Percentiles rank a stretch among this genome's conserved stretches.
phyloP scores from a whole-genome alignment of 2,888 invertebrate genomes.

The Ormyrus nitidulus region DNA sequence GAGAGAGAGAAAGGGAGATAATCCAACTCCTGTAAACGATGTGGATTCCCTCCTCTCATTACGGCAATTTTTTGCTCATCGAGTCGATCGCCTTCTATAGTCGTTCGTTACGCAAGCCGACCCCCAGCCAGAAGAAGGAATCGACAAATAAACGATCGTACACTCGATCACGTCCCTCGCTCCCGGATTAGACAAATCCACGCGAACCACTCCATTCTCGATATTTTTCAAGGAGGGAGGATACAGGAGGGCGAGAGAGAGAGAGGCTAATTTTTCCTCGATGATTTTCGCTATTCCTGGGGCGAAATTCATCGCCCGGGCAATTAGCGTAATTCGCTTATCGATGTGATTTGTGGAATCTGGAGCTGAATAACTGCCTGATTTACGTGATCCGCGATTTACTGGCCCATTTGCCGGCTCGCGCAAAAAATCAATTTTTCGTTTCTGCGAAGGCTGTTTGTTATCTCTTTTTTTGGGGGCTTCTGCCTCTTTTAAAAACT shows the following conservation, averaged over 20 bases:
- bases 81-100: constrained; percentile 53
- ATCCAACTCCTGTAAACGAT: constrained; percentile 48
- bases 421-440: background rate
- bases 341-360: constrained; percentile 5
- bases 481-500: too few species aligned
- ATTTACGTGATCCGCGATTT: background rate
- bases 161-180: constrained; percentile 53
- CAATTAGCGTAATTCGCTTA: constrained; percentile 26
- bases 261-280: constrained; percentile 19
- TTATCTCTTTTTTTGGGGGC: too few species aligned
- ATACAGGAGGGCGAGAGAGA: background rate
- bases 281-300: constrained; percentile 10
- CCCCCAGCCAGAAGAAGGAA: constrained; percentile 42
- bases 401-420: background rate
- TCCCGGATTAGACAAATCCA: constrained; percentile 47
- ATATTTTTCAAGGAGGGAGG: background rate
- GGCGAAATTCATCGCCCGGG: background rate
- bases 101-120: constrained; percentile 48
- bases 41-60: constrained; percentile 41
- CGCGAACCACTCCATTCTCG: constrained; percentile 15
- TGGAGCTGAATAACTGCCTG: background rate
- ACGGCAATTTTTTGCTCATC: constrained; percentile 57
- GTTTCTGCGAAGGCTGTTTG: too few species aligned
- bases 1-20: constrained; percentile 35
- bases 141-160: constrained; percentile 57